Evolutionary conservation across 2,113 vertebrate genomes (phyloP).

Genomic region (Emydocephalus ijimae): DNA sequence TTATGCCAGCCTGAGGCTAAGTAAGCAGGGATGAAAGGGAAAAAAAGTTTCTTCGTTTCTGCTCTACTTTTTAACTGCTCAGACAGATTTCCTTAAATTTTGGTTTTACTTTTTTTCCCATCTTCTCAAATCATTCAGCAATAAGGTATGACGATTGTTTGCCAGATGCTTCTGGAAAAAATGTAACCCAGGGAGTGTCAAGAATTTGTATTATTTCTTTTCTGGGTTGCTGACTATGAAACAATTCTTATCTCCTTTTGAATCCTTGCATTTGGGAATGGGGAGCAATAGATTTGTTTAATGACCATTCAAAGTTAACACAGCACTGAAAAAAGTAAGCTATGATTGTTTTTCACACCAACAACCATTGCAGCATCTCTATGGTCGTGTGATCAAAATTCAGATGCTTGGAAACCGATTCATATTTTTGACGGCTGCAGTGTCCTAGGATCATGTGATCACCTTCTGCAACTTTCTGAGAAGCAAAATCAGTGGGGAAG

Average conservation of each 20-base stretch:
- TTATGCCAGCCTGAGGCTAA: neutral
- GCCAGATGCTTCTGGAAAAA: slow-evolving; percentile 9
- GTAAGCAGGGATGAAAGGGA: neutral
- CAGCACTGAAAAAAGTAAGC: neutral
- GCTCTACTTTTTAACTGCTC: neutral
- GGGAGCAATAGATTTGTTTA: neutral
- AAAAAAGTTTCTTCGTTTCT: neutral
- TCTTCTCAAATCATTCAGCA: neutral
- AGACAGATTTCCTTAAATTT: neutral
- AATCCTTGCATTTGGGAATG: neutral
- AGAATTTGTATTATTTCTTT: neutral
- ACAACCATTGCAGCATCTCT: neutral
- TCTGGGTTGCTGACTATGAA: neutral
- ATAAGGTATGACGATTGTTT: neutral
- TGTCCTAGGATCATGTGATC: neutral
- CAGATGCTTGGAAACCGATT: neutral
- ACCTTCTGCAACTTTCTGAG: neutral
- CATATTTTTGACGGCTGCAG: neutral
- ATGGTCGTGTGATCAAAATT: neutral
- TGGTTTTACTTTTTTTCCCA: neutral
- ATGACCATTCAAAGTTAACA: neutral
- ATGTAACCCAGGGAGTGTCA: neutral
- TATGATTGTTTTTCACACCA: neutral
- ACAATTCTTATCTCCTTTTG: neutral
- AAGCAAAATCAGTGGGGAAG: neutral